Evolutionary conservation across 1,140 invertebrate genomes (phyloP).

Genomic region (Bombus superbus): DNA sequence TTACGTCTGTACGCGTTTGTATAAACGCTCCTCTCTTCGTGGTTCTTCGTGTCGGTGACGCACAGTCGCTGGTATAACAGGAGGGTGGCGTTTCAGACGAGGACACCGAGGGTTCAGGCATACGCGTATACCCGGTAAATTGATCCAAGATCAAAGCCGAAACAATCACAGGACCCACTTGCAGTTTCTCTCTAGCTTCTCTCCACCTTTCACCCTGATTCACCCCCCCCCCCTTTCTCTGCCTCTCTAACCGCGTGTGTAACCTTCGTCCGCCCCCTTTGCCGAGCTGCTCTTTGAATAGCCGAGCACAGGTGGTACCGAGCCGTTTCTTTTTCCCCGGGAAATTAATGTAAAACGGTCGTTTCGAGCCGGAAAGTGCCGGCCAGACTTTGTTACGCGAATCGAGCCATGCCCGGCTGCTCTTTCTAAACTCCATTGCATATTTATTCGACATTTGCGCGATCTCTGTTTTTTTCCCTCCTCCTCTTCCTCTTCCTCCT

Average conservation of each 20-base stretch:
- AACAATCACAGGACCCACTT: conserved; percentile 82
- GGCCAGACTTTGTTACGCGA: conserved; percentile 20
- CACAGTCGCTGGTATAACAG: conserved; percentile 6
- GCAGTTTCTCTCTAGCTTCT: conserved; percentile 40
- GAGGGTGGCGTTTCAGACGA: conserved; percentile 62
- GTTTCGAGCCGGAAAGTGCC: conserved; percentile 21
- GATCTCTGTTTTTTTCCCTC: conserved; percentile 24
- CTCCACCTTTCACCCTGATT: not conserved
- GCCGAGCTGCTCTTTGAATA: conserved; percentile 26
- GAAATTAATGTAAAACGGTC: conserved; percentile 65
- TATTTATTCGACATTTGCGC: conserved; percentile 67
- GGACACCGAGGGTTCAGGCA: conserved; percentile 57
- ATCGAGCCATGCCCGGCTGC: conserved; percentile 11
- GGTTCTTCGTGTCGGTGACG: conserved; percentile 1
- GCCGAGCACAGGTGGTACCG: conserved; percentile 44
- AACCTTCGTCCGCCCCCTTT: conserved; percentile 67
- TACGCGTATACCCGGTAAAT: conserved; percentile 81
- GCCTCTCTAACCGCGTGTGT: conserved; percentile 76
- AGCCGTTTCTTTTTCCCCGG: conserved; percentile 33
- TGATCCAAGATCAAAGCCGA: conserved; percentile 83
- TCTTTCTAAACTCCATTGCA: conserved; percentile 48
- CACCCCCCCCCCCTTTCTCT: conserved; percentile 18
- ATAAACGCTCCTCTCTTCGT: conserved; percentile 10
- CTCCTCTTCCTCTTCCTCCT: too few species aligned
- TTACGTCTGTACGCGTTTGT: conserved; percentile 12